phyloP scores from a whole-genome alignment of 2,797 vertebrate genomes.

The Tarsius wallacei region DNA sequence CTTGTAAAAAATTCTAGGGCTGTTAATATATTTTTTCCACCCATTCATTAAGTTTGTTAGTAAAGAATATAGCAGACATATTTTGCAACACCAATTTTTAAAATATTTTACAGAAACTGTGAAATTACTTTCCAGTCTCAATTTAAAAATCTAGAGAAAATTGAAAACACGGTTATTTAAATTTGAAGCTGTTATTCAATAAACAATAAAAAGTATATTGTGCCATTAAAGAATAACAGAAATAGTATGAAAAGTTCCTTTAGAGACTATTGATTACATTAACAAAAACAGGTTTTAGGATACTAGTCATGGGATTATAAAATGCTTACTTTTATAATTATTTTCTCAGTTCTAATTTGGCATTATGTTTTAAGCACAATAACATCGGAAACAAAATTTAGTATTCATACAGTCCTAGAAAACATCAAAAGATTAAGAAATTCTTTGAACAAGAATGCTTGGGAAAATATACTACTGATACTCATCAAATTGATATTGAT shows the following conservation, averaged over 20 bases:
- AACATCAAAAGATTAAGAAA: neutral
- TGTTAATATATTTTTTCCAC: neutral
- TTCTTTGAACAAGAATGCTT: neutral
- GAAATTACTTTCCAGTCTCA: neutral
- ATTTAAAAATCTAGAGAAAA: neutral
- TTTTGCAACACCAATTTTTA: neutral
- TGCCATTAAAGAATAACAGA: neutral
- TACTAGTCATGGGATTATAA: neutral
- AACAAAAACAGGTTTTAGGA: neutral
- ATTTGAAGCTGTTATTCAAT: neutral
- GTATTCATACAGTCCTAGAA: neutral
- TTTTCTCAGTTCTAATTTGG: neutral
- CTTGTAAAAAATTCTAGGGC: neutral
- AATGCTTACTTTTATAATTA: neutral
- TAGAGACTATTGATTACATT: neutral
- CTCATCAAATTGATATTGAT: neutral
- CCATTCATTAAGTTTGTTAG: neutral
- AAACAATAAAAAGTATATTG: neutral
- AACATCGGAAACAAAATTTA: neutral
- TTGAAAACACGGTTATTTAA: neutral
- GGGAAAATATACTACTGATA: neutral
- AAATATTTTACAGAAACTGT: neutral
- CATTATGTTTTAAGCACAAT: neutral
- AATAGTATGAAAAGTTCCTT: neutral
- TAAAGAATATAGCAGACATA: neutral